Percentiles rank a stretch among this genome's conserved stretches.
Evolutionary conservation across 1,140 invertebrate species (phyloP).

Genomic region (Drosophila pseudoobscura): DNA sequence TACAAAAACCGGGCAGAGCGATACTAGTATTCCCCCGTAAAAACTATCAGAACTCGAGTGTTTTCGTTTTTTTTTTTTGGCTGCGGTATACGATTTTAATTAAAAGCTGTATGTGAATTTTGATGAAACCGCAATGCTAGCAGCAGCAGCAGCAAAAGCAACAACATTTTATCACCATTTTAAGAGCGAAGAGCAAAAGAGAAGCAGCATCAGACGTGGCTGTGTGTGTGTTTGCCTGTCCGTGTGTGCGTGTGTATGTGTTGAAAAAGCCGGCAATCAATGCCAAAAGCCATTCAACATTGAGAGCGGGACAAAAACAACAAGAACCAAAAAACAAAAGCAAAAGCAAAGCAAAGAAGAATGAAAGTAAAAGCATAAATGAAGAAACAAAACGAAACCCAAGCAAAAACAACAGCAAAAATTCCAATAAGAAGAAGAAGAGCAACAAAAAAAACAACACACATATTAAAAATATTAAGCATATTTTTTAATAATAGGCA

Average conservation of each 20-base stretch:
- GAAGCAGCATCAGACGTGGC: conserved; percentile 2
- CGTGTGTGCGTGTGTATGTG: conserved; percentile 50
- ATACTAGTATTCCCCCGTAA: conserved; percentile 29
- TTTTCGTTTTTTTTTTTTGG: conserved; percentile 17
- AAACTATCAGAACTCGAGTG: conserved; percentile 41
- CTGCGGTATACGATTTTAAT: conserved; percentile 47
- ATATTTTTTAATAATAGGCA: not conserved
- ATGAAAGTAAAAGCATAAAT: conserved; percentile 75
- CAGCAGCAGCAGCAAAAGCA: conserved; percentile 14
- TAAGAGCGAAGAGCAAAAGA: conserved; percentile 31
- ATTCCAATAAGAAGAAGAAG: conserved; percentile 53
- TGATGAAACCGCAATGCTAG: conserved; percentile 58
- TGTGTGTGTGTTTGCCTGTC: conserved; percentile 28
- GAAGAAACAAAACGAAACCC: conserved; percentile 30
- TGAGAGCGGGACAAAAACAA: conserved; percentile 43
- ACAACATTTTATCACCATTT: conserved; percentile 65
- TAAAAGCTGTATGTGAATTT: conserved; percentile 59
- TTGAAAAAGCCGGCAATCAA: conserved; percentile 75
- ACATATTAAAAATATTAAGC: conserved; percentile 18
- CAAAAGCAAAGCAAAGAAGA: conserved; percentile 42
- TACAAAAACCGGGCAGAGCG: conserved; percentile 50
- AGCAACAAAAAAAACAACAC: conserved; percentile 12
- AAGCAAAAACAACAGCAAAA: conserved; percentile 25
- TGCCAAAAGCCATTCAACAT: conserved; percentile 53
- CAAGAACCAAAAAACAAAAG: conserved; percentile 47